Percentiles rank a stretch among this genome's conserved stretches.
These are phyloP conservation scores for Hystrix brachyura DNA, from an alignment of 2,113 vertebrate genomes.

Conservation along the genomic window DNA sequence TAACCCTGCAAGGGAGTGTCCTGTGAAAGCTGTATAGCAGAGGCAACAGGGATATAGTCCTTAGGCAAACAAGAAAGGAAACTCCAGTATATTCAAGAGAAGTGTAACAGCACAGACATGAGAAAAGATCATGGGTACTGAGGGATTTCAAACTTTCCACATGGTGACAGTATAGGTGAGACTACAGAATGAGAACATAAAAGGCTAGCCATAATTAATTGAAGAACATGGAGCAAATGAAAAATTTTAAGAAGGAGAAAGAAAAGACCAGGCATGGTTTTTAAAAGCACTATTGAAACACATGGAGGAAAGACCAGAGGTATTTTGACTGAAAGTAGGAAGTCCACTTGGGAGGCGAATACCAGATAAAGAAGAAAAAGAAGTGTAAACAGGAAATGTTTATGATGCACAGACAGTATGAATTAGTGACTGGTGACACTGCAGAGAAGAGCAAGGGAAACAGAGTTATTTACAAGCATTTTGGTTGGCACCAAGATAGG, in stretches of 20 bases:
- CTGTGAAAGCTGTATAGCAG: neutral
- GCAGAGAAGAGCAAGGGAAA: neutral
- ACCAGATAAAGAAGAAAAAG: neutral
- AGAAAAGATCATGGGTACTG: neutral
- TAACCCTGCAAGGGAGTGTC: neutral
- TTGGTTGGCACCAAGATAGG: neutral
- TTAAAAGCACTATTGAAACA: conserved; percentile 10
- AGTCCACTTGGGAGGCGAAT: neutral
- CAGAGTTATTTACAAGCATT: neutral
- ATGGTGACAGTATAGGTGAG: neutral
- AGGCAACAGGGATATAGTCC: neutral
- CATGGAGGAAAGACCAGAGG: neutral
- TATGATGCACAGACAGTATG: neutral
- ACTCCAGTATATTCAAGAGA: neutral
- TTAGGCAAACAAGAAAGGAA: neutral
- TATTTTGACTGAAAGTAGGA: neutral
- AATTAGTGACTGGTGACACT: neutral
- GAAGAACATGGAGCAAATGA: conserved; percentile 22
- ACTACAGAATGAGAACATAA: neutral
- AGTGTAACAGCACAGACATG: neutral
- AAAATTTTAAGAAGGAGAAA: neutral
- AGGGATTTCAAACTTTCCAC: neutral
- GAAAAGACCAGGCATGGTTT: conserved; percentile 4
- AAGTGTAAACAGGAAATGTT: neutral
- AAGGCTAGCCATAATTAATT: neutral